Evolutionary conservation across 2,888 invertebrate genomes (phyloP).

Genomic region (Philhelius pedissequus): DNA sequence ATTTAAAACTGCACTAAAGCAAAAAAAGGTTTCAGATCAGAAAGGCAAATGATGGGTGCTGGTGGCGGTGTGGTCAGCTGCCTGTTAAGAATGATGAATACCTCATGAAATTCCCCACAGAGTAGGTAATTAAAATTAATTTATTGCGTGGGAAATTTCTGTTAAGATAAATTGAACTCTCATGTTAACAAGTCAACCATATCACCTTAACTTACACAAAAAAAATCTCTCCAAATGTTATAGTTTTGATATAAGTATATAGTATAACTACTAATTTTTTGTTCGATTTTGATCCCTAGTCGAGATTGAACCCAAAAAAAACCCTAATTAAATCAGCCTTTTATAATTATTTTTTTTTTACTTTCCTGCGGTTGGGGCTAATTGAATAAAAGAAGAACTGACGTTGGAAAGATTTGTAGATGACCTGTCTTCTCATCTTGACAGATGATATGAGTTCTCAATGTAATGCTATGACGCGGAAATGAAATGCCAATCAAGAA

Average conservation of each 20-base stretch:
- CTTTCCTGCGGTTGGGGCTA: neutral
- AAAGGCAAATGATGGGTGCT: conserved; percentile 27
- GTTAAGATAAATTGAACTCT: conserved; percentile 50
- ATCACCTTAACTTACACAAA: neutral
- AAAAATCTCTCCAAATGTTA: neutral
- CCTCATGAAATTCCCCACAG: conserved; percentile 49
- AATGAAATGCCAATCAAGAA: conserved; percentile 21
- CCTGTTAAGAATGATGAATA: conserved; percentile 59
- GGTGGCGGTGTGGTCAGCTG: conserved; percentile 43
- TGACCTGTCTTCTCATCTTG: conserved; percentile 4
- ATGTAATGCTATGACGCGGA: neutral
- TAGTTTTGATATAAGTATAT: neutral
- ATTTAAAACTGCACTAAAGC: conserved; percentile 23
- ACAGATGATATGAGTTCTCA: conserved; percentile 2
- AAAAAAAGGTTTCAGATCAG: conserved; percentile 29
- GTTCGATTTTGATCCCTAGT: neutral
- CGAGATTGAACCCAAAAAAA: neutral
- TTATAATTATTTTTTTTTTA: neutral
- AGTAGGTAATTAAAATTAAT: conserved; percentile 67
- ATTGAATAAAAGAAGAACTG: conserved; percentile 6
- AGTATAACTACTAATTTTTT: neutral
- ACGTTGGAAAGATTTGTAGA: conserved; percentile 7
- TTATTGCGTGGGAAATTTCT: conserved; percentile 63
- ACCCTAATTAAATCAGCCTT: neutral
- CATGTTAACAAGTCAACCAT: conserved; percentile 54